These are phyloP conservation scores for Dendropsophus ebraccatus DNA, from an alignment of 2,113 vertebrate genomes.

Conservation along the genomic window DNA sequence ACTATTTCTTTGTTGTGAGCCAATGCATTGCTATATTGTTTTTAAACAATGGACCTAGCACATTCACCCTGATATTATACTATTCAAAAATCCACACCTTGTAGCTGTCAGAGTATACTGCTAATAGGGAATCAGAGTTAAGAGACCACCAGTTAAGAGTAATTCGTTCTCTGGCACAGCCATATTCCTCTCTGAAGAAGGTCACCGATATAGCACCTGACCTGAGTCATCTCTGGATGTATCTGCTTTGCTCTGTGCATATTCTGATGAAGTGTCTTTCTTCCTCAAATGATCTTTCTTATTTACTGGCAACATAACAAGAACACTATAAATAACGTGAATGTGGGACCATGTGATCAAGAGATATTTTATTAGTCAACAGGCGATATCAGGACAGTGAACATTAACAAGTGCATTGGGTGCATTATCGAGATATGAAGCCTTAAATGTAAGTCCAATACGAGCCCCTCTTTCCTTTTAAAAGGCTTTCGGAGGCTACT, in stretches of 20 bases:
- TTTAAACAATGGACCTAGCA: not conserved
- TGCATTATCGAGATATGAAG: too few species aligned
- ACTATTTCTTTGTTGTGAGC: too few species aligned
- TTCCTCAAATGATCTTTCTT: not conserved
- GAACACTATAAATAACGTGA: slow-evolving; percentile 25
- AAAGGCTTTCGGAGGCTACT: too few species aligned
- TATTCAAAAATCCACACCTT: not conserved
- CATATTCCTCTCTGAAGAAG: not conserved
- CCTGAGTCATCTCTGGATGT: not conserved
- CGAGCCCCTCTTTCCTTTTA: too few species aligned
- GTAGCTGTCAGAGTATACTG: not conserved
- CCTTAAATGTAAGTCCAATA: too few species aligned
- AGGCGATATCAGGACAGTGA: not conserved
- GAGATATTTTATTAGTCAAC: not conserved
- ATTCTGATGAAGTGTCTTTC: not conserved
- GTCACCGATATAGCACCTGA: not conserved
- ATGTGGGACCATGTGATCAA: not conserved
- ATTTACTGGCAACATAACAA: slow-evolving; percentile 24
- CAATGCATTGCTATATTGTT: too few species aligned
- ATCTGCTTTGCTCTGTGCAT: not conserved
- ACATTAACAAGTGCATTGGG: not conserved
- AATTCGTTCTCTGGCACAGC: not conserved
- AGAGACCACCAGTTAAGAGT: not conserved
- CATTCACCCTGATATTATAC: not conserved
- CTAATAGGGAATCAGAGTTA: not conserved